A percentile compares a stretch with the other conserved stretches of the same genome.
Evolutionary conservation across 2,888 invertebrate genomes (phyloP).

Genomic region (Tethea ocularis): DNA sequence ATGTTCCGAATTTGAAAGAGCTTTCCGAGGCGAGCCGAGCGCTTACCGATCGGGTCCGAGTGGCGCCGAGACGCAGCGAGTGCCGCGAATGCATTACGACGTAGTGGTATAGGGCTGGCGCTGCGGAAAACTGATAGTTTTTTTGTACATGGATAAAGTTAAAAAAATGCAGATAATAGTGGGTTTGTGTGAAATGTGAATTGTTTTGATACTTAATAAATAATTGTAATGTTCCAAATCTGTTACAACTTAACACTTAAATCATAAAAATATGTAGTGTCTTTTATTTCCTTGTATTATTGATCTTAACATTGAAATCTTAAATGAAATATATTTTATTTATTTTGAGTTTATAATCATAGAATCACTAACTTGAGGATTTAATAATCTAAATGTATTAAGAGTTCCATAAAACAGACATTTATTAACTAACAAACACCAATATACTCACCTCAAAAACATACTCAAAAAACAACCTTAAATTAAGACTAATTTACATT

Average conservation of each 20-base stretch:
- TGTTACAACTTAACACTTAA: no score
- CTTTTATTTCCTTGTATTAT: no score
- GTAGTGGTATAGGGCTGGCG: slow-evolving; percentile 67
- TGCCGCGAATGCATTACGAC: slow-evolving; percentile 79
- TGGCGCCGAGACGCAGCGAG: slow-evolving; percentile 77
- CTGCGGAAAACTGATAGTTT: slow-evolving; percentile 41
- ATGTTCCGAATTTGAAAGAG: slow-evolving; percentile 76
- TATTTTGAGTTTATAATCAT: no score
- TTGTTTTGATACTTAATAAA: not conserved
- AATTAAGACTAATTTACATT: not conserved
- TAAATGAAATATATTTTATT: no score
- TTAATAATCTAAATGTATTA: no score
- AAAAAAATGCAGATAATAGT: not conserved
- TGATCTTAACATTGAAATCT: no score
- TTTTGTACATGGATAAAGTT: not conserved
- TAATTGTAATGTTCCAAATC: no score
- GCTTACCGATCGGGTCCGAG: slow-evolving; percentile 81
- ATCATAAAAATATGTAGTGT: no score
- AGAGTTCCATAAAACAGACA: no score
- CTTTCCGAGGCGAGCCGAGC: slow-evolving; percentile 75
- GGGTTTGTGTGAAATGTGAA: not conserved
- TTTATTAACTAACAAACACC: no score
- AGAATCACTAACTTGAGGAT: no score
- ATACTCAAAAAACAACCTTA: not conserved
- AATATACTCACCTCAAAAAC: no score